phyloP scores from a whole-genome alignment of 1,140 invertebrate genomes.

The Hypsibius dujardini region DNA sequence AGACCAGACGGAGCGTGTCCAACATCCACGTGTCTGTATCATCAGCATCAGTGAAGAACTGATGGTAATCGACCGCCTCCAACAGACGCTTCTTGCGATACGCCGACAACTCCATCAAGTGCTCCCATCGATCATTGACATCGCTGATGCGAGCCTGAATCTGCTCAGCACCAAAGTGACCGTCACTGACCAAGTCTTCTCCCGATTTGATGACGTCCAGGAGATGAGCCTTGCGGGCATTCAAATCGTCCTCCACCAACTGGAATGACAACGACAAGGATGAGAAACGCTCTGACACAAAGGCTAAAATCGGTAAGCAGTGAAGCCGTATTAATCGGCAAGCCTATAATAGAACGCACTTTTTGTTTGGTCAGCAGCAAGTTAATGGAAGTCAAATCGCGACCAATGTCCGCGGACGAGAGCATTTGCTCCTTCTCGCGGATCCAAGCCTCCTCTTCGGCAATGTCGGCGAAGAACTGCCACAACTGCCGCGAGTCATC shows the following conservation, averaged over 20 bases:
- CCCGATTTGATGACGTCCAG: conserved; percentile 72
- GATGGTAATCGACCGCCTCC: conserved; percentile 93
- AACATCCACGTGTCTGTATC: conserved; percentile 98
- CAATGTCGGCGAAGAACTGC: conserved; percentile 99
- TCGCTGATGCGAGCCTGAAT: conserved; percentile 80
- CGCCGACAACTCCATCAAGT: conserved; percentile 72
- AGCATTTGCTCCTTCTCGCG: conserved; percentile 98
- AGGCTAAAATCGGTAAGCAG: neutral
- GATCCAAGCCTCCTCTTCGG: conserved; percentile 98
- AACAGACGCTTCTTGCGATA: conserved; percentile 73
- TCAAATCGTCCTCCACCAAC: conserved; percentile 83
- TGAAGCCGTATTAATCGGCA: conserved; percentile 9
- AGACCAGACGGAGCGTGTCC: conserved; percentile 81
- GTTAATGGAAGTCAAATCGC: conserved; percentile 85
- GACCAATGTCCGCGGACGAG: conserved; percentile 79
- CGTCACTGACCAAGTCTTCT: conserved; percentile 71
- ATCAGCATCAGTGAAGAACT: conserved; percentile 95
- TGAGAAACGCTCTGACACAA: conserved; percentile 14
- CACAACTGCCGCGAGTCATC: conserved; percentile 91
- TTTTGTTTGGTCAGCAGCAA: conserved; percentile 86
- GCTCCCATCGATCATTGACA: conserved; percentile 82
- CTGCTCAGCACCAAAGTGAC: conserved; percentile 75
- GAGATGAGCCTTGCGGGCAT: conserved; percentile 73
- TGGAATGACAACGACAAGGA: conserved; percentile 25
- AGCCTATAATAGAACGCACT: conserved; percentile 28